Evolutionary conservation across 2,113 vertebrate species (phyloP).

Genomic region (Romanogobio albipinnatus): DNA sequence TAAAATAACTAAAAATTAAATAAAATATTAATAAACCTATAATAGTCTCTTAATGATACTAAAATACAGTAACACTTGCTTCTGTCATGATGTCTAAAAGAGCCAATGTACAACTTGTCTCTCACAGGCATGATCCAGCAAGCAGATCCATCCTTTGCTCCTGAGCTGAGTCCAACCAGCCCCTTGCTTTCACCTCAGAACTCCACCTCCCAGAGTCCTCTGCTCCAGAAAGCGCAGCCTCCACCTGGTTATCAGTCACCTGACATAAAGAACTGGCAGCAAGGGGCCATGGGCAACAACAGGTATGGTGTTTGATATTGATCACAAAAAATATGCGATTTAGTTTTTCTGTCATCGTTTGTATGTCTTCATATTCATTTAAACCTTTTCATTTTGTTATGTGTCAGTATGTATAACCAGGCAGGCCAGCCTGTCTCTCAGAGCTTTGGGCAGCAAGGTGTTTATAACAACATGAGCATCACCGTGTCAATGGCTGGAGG

Average conservation of each 20-base stretch:
- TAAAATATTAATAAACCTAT: too few species aligned
- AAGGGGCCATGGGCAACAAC: conserved; percentile 80
- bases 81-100: background rate
- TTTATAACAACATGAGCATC: conserved; percentile 99
- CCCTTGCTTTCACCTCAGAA: conserved; percentile 89
- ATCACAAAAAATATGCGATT: background rate
- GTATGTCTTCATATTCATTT: background rate
- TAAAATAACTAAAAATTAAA: too few species aligned
- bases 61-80: background rate
- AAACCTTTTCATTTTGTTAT: background rate
- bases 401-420: conserved; percentile 84
- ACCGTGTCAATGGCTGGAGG: conserved; percentile 94
- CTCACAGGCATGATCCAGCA: conserved; percentile 83
- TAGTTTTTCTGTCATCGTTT: background rate
- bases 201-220: conserved; percentile 85
- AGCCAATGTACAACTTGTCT: background rate
- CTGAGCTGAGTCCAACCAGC: conserved; percentile 88
- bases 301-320: conserved; percentile 70
- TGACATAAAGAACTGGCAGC: conserved; percentile 93
- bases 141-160: conserved; percentile 82
- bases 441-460: conserved; percentile 83
- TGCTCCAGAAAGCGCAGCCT: conserved; percentile 85
- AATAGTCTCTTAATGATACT: too few species aligned
- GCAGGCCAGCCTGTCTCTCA: conserved; percentile 78
- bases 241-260: conserved; percentile 89